Evolutionary conservation across 2,888 invertebrate genomes (phyloP).

Genomic region (Cheilosia impressa): DNA sequence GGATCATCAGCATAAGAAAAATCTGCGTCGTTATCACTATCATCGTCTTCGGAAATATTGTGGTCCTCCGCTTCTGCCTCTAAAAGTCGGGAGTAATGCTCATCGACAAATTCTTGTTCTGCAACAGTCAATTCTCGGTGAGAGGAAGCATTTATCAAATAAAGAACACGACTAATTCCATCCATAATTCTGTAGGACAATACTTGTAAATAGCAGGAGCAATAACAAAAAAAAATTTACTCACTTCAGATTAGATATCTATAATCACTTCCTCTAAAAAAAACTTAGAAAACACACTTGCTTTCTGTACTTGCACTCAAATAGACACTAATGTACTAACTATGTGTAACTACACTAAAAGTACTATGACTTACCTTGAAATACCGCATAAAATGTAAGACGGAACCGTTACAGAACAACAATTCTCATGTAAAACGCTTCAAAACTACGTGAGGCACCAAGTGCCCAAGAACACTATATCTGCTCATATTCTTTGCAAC

Average conservation of each 20-base stretch:
- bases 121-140: conserved; percentile 6
- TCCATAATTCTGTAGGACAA: conserved; percentile 18
- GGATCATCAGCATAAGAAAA: conserved; percentile 24
- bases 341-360: background rate
- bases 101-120: conserved; percentile 15
- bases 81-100: conserved; percentile 3
- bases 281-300: background rate
- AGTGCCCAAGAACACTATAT: conserved; percentile 9
- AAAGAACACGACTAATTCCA: conserved; percentile 12
- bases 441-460: background rate
- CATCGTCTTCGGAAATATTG: conserved; percentile 11
- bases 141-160: conserved; percentile 1
- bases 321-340: background rate
- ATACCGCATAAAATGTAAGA: background rate
- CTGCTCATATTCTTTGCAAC: conserved; percentile 14
- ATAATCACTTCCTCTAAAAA: too few species aligned
- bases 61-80: conserved; percentile 4
- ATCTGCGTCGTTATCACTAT: conserved; percentile 1
- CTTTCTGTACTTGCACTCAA: background rate
- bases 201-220: conserved; percentile 10
- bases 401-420: conserved; percentile 3
- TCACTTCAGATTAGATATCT: background rate
- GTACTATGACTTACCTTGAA: background rate
- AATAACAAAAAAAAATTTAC: background rate
- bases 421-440: background rate